phyloP scores from a whole-genome alignment of 1,140 invertebrate genomes.

The Drosophila micromelanica region DNA sequence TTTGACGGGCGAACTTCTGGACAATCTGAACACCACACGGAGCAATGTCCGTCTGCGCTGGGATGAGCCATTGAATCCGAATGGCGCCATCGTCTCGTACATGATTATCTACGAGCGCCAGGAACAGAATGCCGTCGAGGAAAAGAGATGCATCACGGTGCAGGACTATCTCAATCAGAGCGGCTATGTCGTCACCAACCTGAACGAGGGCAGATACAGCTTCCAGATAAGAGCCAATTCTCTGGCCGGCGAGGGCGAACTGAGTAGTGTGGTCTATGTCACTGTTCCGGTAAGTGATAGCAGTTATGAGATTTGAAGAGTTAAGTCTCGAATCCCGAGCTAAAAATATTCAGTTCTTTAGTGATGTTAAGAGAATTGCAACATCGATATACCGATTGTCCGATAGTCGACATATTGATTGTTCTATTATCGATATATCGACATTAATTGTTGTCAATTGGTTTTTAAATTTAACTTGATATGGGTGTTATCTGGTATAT shows the following conservation, averaged over 20 bases:
- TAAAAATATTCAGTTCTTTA: too few species aligned
- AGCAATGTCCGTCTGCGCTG: constrained; percentile 88
- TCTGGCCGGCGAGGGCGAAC: constrained; percentile 90
- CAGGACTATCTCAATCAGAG: constrained; percentile 58
- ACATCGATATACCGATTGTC: too few species aligned
- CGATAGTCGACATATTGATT: too few species aligned
- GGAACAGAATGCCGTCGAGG: constrained; percentile 69
- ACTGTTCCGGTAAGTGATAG: constrained; percentile 86
- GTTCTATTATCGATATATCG: too few species aligned
- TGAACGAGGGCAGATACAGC: constrained; percentile 94
- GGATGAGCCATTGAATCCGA: constrained; percentile 92
- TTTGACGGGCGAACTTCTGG: constrained; percentile 28
- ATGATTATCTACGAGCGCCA: constrained; percentile 90
- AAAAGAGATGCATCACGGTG: constrained; percentile 85
- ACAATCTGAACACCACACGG: constrained; percentile 61
- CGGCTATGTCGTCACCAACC: constrained; percentile 84
- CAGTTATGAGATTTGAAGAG: not conserved
- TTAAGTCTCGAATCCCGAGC: not conserved
- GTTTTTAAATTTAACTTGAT: too few species aligned
- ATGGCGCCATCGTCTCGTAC: constrained; percentile 94
- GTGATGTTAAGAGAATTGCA: too few species aligned
- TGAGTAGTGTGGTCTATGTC: constrained; percentile 88
- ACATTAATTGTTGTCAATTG: too few species aligned
- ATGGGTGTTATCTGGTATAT: too few species aligned
- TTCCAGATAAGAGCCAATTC: constrained; percentile 91